Conservation (phyloP, 2,888 invertebrate genomes). For the Poecilobothrus nobilitatus region DNA sequence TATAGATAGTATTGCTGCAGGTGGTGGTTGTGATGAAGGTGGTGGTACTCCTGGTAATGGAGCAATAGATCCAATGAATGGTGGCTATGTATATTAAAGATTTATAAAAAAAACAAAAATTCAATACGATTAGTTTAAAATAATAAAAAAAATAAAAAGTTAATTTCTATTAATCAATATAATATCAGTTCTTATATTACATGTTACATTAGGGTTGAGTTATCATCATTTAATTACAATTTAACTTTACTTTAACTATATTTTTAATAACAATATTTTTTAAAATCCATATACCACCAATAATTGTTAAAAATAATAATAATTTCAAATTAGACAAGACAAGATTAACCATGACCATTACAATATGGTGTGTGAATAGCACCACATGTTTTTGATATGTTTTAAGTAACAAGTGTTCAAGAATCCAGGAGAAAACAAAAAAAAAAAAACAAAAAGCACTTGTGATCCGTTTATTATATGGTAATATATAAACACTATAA, state of each 20-base stretch:
- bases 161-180: too few species aligned
- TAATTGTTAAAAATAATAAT: conserved; percentile 1
- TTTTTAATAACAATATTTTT: neutral
- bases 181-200: too few species aligned
- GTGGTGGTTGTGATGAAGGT: conserved; percentile 35
- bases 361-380: conserved; percentile 38
- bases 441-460: neutral
- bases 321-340: conserved; percentile 2
- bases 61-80: conserved; percentile 20
- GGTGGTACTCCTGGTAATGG: conserved; percentile 26
- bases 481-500: neutral
- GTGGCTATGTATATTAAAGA: conserved; percentile 8
- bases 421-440: neutral
- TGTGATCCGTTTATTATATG: neutral
- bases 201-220: too few species aligned
- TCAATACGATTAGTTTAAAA: neutral
- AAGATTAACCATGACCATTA: conserved; percentile 12
- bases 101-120: neutral
- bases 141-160: neutral
- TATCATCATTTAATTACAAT: neutral
- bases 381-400: conserved; percentile 35
- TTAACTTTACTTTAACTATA: neutral
- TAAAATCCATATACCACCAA: conserved; percentile 7
- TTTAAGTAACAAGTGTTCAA: conserved; percentile 18
- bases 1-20: conserved; percentile 36